These are phyloP conservation scores for Saxicola maurus DNA, from an alignment of 2,797 vertebrate genomes.

Conservation along the genomic window DNA sequence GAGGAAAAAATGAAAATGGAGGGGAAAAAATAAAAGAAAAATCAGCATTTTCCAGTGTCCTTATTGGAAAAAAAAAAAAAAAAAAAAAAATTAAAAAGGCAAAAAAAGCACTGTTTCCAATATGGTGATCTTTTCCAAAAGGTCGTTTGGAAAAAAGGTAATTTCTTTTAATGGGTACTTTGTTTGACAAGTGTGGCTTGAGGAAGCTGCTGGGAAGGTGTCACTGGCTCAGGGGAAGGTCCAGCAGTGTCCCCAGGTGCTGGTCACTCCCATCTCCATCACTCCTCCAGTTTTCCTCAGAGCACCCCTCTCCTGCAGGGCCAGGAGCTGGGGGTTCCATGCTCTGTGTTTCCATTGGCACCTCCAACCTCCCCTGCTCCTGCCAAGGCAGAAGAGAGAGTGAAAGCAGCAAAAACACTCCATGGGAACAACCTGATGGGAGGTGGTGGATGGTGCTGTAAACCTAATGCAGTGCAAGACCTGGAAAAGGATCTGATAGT, in stretches of 20 bases:
- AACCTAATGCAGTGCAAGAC: not conserved
- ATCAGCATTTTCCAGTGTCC: not conserved
- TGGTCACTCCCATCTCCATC: not conserved
- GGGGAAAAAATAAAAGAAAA: not conserved
- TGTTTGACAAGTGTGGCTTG: not conserved
- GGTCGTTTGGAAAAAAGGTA: not conserved
- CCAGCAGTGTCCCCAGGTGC: not conserved
- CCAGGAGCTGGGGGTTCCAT: not conserved
- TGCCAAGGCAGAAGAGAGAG: not conserved
- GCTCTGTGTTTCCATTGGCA: not conserved
- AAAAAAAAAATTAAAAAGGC: not conserved
- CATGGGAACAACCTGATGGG: not conserved
- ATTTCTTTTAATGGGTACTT: not conserved
- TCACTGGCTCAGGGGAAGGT: not conserved
- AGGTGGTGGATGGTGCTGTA: not conserved
- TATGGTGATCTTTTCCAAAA: not conserved
- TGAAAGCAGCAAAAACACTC: not conserved
- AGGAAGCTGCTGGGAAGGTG: not conserved
- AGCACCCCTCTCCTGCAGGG: not conserved
- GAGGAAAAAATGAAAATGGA: not conserved
- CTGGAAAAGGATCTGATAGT: not conserved
- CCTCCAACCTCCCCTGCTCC: not conserved
- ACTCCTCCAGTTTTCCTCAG: not conserved
- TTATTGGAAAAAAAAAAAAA: not conserved
- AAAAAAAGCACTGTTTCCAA: not conserved